Percentiles rank a stretch among this genome's conserved stretches.
These are phyloP conservation scores for Pyralis farinalis DNA, from an alignment of 2,888 invertebrate genomes.

Conservation along the genomic window DNA sequence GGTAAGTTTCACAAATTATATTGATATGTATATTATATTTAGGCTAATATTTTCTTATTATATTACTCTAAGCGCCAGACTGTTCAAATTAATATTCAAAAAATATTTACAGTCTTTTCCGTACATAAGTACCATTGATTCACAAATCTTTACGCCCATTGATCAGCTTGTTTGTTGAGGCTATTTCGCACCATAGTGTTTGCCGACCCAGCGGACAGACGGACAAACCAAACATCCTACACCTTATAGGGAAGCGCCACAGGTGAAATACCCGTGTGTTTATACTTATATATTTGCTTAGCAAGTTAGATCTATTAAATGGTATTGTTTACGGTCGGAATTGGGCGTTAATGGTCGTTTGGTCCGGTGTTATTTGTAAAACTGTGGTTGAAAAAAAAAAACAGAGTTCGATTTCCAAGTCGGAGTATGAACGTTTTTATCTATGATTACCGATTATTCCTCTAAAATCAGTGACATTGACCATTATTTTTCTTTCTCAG, in stretches of 20 bases:
- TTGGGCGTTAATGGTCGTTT: constrained; percentile 33
- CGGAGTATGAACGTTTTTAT: too few species aligned
- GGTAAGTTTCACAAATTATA: too few species aligned
- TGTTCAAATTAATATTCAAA: too few species aligned
- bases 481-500: too few species aligned
- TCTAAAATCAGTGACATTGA: too few species aligned
- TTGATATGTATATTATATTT: too few species aligned
- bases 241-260: constrained; percentile 60
- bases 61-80: too few species aligned
- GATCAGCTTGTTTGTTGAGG: constrained; percentile 55
- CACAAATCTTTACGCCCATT: constrained; percentile 47
- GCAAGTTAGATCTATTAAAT: constrained; percentile 36
- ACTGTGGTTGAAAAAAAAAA: too few species aligned
- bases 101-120: neutral
- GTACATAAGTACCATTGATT: constrained; percentile 41
- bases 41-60: too few species aligned
- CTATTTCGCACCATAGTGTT: constrained; percentile 61
- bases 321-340: constrained; percentile 25
- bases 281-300: constrained; percentile 33
- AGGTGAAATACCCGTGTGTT: constrained; percentile 57
- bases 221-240: constrained; percentile 40
- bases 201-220: constrained; percentile 35
- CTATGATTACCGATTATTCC: too few species aligned
- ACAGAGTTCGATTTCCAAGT: too few species aligned
- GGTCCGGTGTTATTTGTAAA: constrained; percentile 16